phyloP scores from a whole-genome alignment of 2,113 vertebrate genomes.

The Donacobius atricapilla region DNA sequence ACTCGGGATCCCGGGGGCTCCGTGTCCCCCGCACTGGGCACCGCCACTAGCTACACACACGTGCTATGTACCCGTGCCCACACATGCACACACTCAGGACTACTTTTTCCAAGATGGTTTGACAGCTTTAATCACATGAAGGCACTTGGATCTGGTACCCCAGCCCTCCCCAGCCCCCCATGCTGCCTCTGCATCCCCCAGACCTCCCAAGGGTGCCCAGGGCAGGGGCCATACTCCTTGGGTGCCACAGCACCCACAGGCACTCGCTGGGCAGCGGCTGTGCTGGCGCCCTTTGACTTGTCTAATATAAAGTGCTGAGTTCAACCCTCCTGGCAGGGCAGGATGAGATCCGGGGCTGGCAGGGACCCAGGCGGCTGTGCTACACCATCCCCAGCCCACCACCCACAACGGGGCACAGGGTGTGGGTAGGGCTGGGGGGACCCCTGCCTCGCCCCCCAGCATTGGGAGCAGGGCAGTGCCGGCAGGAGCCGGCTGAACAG shows the following conservation, averaged over 20 bases:
- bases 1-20: fast-evolving
- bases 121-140: slow-evolving; percentile 63
- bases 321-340: not conserved
- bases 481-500: not conserved
- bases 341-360: not conserved
- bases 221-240: fast-evolving
- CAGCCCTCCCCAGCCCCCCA: not conserved
- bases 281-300: not conserved
- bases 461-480: not conserved
- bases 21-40: fast-evolving
- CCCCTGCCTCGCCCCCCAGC: not conserved
- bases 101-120: slow-evolving; percentile 32
- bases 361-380: not conserved
- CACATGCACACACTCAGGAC: not conserved
- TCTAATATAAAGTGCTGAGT: slow-evolving; percentile 45
- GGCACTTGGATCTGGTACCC: slow-evolving; percentile 71
- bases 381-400: not conserved
- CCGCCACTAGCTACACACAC: fast-evolving
- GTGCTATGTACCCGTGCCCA: fast-evolving
- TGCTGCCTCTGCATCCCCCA: not conserved
- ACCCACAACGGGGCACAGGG: not conserved
- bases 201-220: not conserved
- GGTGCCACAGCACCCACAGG: not conserved
- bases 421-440: not conserved
- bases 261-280: not conserved